Evolutionary conservation across 2,888 invertebrate genomes (phyloP), one percentile per base, ranked within the genome.

Genomic region (Hedya salicella): DNA sequence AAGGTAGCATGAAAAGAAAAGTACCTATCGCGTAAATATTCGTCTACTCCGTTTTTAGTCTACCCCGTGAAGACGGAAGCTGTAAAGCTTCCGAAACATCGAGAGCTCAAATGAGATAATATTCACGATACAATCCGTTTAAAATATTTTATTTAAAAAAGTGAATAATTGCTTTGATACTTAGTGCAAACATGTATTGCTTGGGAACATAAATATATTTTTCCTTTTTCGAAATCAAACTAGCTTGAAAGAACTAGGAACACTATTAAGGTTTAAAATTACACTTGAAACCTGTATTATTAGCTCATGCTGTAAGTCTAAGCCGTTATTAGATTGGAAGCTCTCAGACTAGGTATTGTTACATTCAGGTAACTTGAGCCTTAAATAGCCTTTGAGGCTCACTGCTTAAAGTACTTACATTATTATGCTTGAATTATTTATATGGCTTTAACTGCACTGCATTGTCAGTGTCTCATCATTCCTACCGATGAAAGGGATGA

Each of bases 331-430:
- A 56, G 56, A 44, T 56, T 42, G 56, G 25, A 56, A 3, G 56
- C 30, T 44, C 42, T 44, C 44, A 30, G 56, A 30, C 56, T 56
- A 56, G 56, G 44, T 44, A 56, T 44, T 16, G 30, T 56, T 56
- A 56, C 56, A 44, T 56, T 13, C 56, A 44, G 56, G 56, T 56
- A 56, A 56, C 42, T 30, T 56, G 44, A 56, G 44, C 42, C 56
- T 11, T 56, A 56, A 56, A 56, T 56, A 30, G 42, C 56, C 56
- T 56, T 56, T 56, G 30, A 56, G 56, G 25, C 42, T 16, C 42
- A 30, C 54, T 19, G 6, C 54, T 42, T 25, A n/a, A n/a, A n/a
- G n/a, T n/a, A 25, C 25, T 25, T 25, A 30, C 42, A 16, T 56
- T 56, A 56, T 56, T 44, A 54, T 56, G 16, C 30, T 11, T 42